Conservation (phyloP, 2,113 vertebrate species). For the Python bivittatus region DNA sequence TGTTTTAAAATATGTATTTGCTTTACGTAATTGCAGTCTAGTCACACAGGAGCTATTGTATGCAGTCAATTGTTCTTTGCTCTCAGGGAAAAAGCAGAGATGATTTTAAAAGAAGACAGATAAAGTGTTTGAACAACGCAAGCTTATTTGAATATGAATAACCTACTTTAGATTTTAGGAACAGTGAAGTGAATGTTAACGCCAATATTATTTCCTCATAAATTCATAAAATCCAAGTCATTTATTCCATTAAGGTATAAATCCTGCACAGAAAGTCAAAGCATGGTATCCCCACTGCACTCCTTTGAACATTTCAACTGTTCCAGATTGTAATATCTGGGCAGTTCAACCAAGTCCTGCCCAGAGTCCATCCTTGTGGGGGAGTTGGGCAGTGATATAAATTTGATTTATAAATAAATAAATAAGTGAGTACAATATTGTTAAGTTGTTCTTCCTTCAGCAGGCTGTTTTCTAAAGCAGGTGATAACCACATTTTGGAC, state of each 20-base stretch:
- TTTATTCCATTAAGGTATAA: conserved; percentile 20
- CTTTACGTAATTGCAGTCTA: conserved; percentile 3
- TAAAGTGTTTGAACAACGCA: background rate
- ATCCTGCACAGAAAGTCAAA: conserved; percentile 1
- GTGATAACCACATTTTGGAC: background rate
- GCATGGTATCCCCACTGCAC: background rate
- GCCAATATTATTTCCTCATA: background rate
- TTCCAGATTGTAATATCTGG: background rate
- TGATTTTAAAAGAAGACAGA: conserved; percentile 16
- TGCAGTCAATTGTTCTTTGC: background rate
- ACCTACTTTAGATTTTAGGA: background rate
- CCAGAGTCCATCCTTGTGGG: too few species aligned
- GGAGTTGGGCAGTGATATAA: too few species aligned
- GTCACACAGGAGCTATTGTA: background rate
- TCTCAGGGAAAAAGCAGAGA: conserved; percentile 27
- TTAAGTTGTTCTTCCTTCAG: conserved; percentile 16
- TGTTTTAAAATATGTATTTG: background rate
- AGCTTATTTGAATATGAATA: conserved; percentile 1
- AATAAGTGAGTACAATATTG: background rate
- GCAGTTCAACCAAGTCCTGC: conserved; percentile 9
- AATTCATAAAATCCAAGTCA: conserved; percentile 11
- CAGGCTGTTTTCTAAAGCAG: conserved; percentile 8
- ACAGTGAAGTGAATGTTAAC: conserved; percentile 14
- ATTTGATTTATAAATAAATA: too few species aligned
- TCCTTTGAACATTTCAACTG: background rate